Evolutionary conservation across 2,888 invertebrate genomes (phyloP), one percentile per base, ranked within the genome.

Genomic region (Drosophila fulvimacula): DNA sequence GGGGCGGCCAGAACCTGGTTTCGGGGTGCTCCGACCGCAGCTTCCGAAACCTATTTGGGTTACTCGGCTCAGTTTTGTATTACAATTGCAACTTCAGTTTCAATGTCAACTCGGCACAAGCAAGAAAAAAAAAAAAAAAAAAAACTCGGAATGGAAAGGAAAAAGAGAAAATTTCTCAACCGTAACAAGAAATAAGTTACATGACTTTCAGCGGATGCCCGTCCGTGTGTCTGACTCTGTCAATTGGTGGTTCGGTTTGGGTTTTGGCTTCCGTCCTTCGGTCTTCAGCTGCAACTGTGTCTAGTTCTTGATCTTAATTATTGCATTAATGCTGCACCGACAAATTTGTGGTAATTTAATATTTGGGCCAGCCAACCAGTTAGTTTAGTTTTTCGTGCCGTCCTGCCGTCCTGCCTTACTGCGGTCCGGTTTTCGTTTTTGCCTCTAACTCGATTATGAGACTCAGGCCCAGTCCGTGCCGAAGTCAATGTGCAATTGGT

Each of bases 31-130:
- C 60, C 88, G 88, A 85, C 91, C 91, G 79, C 91, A 91, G 91
- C 91, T 91, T 91, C 91, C 91, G 91, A 91, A 91, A 91, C 91
- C 91, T 89, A 90, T 91, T 86, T 86, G 87, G 85, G 85, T 89
- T 87, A 83, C 79, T 30, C 58, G 30, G 42, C 38, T 72, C 41
- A 79, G 83, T 82, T 82, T 85, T 86, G 87, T 81, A 74, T 86
- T 89, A 87, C 88, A 77, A 67, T 66, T 65, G 77, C 76, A 73
- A 79, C 80, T 71, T 87, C 76, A 73, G 89, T 89, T 86, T 90
- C 88, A 88, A 89, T 89, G 90, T 89, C 90, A 88, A 84, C 81
- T 79, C 71, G 64, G 15, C 10, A 46, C 27, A 30, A 36, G 32
- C 27, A 34, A 27, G 38, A 30, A 44, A 55, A 39, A 39, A 10